Conservation (phyloP, 1,140 invertebrate species). For the Piezodorus guildinii region DNA sequence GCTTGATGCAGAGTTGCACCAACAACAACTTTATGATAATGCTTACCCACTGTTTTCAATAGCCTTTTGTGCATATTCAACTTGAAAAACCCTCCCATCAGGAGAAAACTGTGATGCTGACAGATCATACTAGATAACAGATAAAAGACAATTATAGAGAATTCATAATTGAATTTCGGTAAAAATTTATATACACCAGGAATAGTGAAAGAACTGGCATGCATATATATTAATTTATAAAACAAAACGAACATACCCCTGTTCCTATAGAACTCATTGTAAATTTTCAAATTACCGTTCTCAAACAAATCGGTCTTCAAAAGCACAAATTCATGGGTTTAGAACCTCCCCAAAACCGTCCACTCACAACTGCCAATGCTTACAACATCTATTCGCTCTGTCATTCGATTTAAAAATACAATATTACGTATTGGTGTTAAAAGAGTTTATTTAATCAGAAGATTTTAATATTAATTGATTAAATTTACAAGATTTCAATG, state of each 20-base stretch:
- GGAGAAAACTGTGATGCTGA: conserved; percentile 99
- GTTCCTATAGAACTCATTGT: conserved; percentile 93
- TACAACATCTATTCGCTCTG: background rate
- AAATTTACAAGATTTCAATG: too few species aligned
- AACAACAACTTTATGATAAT: too few species aligned
- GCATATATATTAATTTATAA: conserved; percentile 17
- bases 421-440: too few species aligned
- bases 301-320: background rate
- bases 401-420: too few species aligned
- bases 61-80: conserved; percentile 98
- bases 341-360: conserved; percentile 10
- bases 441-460: too few species aligned
- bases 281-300: conserved; percentile 7
- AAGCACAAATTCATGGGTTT: conserved; percentile 7
- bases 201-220: too few species aligned
- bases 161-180: background rate
- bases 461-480: too few species aligned
- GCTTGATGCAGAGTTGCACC: too few species aligned
- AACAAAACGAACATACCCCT: conserved; percentile 53
- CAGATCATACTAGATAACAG: conserved; percentile 79
- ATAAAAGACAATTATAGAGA: background rate
- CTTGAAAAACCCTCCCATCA: conserved; percentile 96
- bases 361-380: conserved; percentile 1
- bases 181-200: background rate
- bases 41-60: conserved; percentile 93